Evolutionary conservation across 2,888 invertebrate species (phyloP).

Genomic region (Brassicogethes aeneus): DNA sequence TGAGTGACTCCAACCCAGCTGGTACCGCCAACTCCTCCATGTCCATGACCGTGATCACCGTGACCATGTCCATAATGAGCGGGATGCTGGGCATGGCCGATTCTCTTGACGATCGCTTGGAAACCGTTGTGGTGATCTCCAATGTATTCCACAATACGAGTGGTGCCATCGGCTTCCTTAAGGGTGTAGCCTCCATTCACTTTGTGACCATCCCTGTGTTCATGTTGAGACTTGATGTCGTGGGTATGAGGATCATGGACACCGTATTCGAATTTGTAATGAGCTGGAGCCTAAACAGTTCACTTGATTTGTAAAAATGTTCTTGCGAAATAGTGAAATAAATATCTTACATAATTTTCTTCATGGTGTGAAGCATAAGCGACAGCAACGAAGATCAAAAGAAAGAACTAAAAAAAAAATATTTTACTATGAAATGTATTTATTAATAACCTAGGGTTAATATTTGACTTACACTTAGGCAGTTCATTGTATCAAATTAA

Average conservation of each 20-base stretch:
- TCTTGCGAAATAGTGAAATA: slow-evolving; percentile 1
- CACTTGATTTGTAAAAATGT: slow-evolving; percentile 2
- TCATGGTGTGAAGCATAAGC: slow-evolving; percentile 8
- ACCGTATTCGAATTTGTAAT: slow-evolving; percentile 33
- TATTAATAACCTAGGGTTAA: no score
- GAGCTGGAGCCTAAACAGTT: slow-evolving; percentile 16
- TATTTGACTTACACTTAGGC: no score
- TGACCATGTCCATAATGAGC: slow-evolving; percentile 22
- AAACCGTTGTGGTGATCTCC: slow-evolving; percentile 30
- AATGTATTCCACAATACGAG: slow-evolving; percentile 31
- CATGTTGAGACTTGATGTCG: slow-evolving; percentile 31
- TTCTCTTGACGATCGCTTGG: slow-evolving; percentile 30
- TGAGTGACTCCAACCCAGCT: slow-evolving; percentile 25
- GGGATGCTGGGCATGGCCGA: slow-evolving; percentile 32
- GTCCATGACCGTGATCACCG: slow-evolving; percentile 8
- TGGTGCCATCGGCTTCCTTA: slow-evolving; percentile 33
- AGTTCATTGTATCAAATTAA: no score
- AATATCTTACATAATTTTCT: slow-evolving; percentile 11
- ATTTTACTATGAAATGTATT: no score
- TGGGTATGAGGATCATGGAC: slow-evolving; percentile 33
- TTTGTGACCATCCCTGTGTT: slow-evolving; percentile 30
- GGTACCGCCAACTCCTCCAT: slow-evolving; percentile 22
- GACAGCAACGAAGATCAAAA: slow-evolving; percentile 7
- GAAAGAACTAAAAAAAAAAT: slow-evolving; percentile 2
- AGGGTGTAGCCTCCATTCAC: slow-evolving; percentile 32